Percentiles rank a stretch among this genome's conserved stretches.
phyloP scores from a whole-genome alignment of 2,888 invertebrate genomes.

The Carabus problematicus region DNA sequence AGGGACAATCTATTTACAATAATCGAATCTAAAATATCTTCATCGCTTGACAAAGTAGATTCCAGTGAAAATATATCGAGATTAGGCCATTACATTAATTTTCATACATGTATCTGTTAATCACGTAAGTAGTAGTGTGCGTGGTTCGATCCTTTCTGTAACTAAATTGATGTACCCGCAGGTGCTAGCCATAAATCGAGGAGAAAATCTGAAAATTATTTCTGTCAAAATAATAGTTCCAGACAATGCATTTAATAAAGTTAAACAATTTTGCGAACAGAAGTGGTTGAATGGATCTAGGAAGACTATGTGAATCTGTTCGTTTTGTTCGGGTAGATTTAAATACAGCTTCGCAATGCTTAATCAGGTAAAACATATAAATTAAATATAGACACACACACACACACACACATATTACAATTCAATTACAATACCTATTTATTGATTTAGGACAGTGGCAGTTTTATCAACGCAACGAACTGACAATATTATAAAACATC shows the following conservation, averaged over 20 bases:
- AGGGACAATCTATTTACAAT: conserved; percentile 67
- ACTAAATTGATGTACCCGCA: conserved; percentile 50
- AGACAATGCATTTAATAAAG: conserved; percentile 67
- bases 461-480: conserved; percentile 81
- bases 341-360: conserved; percentile 83
- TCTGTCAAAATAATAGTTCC: conserved; percentile 79
- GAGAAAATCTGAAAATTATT: conserved; percentile 80
- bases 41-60: conserved; percentile 45
- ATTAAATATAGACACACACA: not conserved
- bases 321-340: conserved; percentile 93
- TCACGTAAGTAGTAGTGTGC: conserved; percentile 66
- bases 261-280: conserved; percentile 63
- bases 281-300: conserved; percentile 57
- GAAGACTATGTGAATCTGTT: conserved; percentile 77
- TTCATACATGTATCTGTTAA: conserved; percentile 70
- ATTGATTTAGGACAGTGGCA: conserved; percentile 67
- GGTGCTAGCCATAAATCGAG: conserved; percentile 87
- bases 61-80: conserved; percentile 63
- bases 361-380: conserved; percentile 72
- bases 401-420: not conserved
- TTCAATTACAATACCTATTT: not conserved
- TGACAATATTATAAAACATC: conserved; percentile 77
- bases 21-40: conserved; percentile 62
- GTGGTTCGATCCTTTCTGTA: conserved; percentile 4
- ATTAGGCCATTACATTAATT: conserved; percentile 82